Conservation (phyloP, 2,797 vertebrate species). For the Molossus alvarezi region DNA sequence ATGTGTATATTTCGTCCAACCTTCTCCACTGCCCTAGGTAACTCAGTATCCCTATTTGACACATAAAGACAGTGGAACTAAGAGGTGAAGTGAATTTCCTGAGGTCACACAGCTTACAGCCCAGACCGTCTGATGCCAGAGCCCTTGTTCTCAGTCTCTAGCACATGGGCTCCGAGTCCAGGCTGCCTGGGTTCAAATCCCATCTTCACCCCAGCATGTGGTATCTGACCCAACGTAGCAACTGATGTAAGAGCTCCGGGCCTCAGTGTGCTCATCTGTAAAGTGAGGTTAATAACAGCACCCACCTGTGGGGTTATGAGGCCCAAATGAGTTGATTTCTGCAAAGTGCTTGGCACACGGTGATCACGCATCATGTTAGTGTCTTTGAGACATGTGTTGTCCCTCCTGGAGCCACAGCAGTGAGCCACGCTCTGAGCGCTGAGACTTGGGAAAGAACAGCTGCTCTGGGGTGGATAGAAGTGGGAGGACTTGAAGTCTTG, state of each 20-base stretch:
- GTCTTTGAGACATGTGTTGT: fast-evolving
- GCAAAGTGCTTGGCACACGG: neutral
- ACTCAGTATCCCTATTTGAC: too few species aligned
- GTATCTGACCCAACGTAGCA: neutral
- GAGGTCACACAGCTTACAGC: neutral
- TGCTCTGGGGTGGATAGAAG: neutral
- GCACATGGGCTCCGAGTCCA: neutral
- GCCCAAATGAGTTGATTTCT: neutral
- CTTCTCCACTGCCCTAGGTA: too few species aligned
- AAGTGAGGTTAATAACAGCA: neutral
- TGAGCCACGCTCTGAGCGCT: fast-evolving
- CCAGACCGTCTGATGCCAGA: neutral
- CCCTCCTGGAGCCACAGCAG: neutral
- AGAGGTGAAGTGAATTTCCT: neutral
- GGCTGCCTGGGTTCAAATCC: neutral
- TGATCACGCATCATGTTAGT: fast-evolving
- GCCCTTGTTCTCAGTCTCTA: neutral
- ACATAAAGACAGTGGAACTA: neutral
- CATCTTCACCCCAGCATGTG: neutral
- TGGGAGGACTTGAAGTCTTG: neutral
- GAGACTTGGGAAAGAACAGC: neutral
- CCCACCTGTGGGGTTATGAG: neutral
- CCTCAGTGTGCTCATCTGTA: neutral
- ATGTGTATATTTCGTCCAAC: too few species aligned
- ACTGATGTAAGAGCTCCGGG: neutral